Base-by-base conservation (phyloP, 2,797 vertebrate species). In the Clamator glandarius region DNA sequence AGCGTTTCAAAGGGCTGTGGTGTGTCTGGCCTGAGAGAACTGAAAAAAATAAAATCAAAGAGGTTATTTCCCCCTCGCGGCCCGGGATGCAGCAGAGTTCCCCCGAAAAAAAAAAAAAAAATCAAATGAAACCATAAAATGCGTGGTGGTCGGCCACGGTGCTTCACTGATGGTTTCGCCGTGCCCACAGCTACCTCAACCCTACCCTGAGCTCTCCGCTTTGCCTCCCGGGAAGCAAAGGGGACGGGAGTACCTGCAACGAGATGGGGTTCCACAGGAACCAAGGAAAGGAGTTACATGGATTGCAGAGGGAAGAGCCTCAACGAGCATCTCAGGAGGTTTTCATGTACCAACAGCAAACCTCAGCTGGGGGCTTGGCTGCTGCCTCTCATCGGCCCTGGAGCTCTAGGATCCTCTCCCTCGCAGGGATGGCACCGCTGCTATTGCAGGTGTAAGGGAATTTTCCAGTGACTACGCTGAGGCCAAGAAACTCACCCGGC, bases 1-100 rank as follows among this genome's bases (percentile, higher is more conserved):
- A 99, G 96, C 99, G 99, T 98, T 99, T 99, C 98, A 99, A 98
- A 97, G 99, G 99, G 97, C 99, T 99, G 98, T 99, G 99, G 97
- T 99, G 99, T 96, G 98, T 98, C 97, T 99, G 98, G 97, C 98
- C 98, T 93, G 98, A 98, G 97, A 99, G 98, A 98, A 99, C 99
- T 99, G 98, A 85, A 98, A 35, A 68, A 79, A 89, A 70, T 59
- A 46, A 50, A 75, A 86, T 97, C 96, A 97, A 97, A 97, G 97
- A 97, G 96, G 97, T 97, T 98, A 98, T 97, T 98, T 92, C 96
- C 70, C 96, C 83, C 95, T 95, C 97, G 79, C 93, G 84, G 91
- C 94, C 93, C 97, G 26, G 97, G 97, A 96, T 55, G 36, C 85
- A 96, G 93, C 97, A 97, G 93, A 97, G 95, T 84, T 90, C 96